These are phyloP conservation scores for Lateolabrax maculatus DNA, from an alignment of 2,797 vertebrate species.

Conservation along the genomic window DNA sequence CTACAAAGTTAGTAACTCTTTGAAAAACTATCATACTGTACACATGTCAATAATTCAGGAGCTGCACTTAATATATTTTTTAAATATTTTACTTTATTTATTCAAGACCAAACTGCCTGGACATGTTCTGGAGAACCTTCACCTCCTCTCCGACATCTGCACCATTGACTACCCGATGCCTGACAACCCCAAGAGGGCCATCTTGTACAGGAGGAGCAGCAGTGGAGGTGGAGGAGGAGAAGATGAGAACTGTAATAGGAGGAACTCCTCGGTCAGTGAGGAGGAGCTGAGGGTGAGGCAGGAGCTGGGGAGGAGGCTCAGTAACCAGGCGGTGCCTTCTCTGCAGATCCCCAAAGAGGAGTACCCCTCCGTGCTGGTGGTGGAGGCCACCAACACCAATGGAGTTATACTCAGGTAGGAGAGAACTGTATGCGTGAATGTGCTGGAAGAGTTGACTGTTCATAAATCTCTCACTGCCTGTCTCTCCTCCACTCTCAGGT, in stretches of 20 bases:
- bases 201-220: conserved; percentile 90
- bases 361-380: conserved; percentile 93
- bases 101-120: conserved; percentile 89
- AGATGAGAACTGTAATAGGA: conserved; percentile 83
- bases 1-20: conserved; percentile 82
- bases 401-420: conserved; percentile 91
- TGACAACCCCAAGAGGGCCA: conserved; percentile 92
- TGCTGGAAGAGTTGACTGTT: neutral
- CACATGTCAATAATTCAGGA: neutral
- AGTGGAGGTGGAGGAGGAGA: conserved; percentile 62
- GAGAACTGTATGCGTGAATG: neutral
- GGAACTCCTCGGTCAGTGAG: conserved; percentile 56
- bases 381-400: conserved; percentile 92
- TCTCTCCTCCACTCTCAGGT: conserved; percentile 81
- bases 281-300: conserved; percentile 72
- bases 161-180: conserved; percentile 91
- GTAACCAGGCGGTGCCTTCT: conserved; percentile 84
- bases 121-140: conserved; percentile 89
- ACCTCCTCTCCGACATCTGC: conserved; percentile 91
- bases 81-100: conserved; percentile 27
- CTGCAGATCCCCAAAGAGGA: conserved; percentile 91
- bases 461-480: neutral
- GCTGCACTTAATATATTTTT: neutral
- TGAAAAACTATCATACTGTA: neutral
- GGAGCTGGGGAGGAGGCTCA: conserved; percentile 71